These are phyloP conservation scores for Pelodiscus sinensis DNA, from an alignment of 2,113 vertebrate species.

Conservation along the genomic window DNA sequence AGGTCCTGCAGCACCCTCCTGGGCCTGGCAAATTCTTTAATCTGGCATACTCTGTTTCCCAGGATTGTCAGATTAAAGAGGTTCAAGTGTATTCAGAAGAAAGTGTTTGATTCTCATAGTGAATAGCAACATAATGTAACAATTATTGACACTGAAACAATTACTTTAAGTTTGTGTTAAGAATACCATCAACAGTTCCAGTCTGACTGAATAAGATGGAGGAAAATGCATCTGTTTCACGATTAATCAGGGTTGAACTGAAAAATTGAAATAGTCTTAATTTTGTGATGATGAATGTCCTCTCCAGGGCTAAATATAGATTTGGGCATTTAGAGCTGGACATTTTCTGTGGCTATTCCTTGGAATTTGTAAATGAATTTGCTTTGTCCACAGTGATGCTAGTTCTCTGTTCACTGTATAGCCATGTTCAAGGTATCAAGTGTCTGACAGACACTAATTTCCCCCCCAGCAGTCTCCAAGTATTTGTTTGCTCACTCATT, in stretches of 20 bases:
- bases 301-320: background rate
- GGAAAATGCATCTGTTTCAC: background rate
- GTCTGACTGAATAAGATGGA: background rate
- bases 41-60: no score
- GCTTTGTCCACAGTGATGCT: background rate
- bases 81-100: background rate
- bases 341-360: background rate
- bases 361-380: background rate
- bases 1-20: no score
- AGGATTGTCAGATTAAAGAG: no score
- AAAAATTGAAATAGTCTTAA: background rate
- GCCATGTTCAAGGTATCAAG: background rate
- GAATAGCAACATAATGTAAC: background rate
- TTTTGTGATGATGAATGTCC: background rate
- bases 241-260: background rate
- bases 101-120: background rate
- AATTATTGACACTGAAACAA: background rate
- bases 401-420: background rate
- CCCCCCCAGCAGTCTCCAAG: background rate
- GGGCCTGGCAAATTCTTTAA: no score
- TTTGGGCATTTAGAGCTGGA: background rate
- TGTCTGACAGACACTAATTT: background rate
- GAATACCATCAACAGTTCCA: background rate
- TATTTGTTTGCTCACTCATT: background rate
- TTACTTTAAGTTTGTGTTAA: background rate